Evolutionary conservation across 2,113 vertebrate species (phyloP).

Genomic region (Bufo bufo): DNA sequence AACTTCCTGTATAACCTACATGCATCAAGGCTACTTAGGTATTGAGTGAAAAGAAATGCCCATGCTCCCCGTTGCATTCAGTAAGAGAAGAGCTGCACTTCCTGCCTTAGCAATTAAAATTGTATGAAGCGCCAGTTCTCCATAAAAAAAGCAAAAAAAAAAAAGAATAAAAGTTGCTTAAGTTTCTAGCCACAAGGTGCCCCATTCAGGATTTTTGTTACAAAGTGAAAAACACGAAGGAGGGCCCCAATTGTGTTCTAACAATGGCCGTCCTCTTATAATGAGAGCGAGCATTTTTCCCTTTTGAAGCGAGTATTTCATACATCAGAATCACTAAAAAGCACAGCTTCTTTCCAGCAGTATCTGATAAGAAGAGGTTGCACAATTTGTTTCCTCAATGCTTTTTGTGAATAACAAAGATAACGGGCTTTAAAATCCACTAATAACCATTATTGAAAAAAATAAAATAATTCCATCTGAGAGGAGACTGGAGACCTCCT

Average conservation of each 20-base stretch:
- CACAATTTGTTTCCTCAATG: conserved; percentile 54
- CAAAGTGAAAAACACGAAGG: conserved; percentile 57
- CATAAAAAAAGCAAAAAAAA: conserved; percentile 26
- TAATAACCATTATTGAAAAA: conserved; percentile 53
- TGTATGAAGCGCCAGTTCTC: conserved; percentile 53
- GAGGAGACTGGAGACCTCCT: conserved; percentile 27
- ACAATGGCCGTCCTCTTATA: conserved; percentile 56
- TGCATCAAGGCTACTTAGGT: background rate
- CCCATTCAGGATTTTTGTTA: conserved; percentile 59
- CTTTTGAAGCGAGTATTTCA: conserved; percentile 56
- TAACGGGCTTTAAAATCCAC: conserved; percentile 44
- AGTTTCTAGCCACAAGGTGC: conserved; percentile 58
- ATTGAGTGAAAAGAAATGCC: background rate
- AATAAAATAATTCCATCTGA: background rate
- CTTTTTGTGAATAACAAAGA: conserved; percentile 49
- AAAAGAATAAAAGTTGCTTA: conserved; percentile 59
- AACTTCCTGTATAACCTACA: conserved; percentile 1
- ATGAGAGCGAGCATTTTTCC: conserved; percentile 57
- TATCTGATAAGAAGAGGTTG: conserved; percentile 57
- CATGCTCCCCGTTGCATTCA: conserved; percentile 19
- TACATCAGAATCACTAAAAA: conserved; percentile 57
- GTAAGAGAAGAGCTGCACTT: conserved; percentile 48
- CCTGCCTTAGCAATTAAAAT: conserved; percentile 58
- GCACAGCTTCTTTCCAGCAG: conserved; percentile 57
- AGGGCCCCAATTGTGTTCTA: conserved; percentile 56